Evolutionary conservation across 64 coral and sea anemone species (phyloP), one percentile per base, ranked within the genome.

Genomic region (Pachyseris speciosa): DNA sequence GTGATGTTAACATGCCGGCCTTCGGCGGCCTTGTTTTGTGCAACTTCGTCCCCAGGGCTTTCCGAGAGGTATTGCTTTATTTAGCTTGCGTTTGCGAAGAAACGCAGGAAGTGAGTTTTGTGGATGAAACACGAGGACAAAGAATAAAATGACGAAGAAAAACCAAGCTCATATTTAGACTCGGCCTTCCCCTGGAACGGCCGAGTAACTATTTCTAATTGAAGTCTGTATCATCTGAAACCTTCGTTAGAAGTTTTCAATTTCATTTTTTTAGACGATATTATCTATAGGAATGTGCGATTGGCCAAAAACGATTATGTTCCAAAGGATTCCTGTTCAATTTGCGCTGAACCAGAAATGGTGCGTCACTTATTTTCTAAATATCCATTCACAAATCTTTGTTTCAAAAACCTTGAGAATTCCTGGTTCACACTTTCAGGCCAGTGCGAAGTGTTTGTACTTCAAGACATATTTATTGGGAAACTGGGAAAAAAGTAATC

Each of bases 281-380:
- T 69, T 9, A 69, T 31, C 37, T 69, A 37, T 32, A 69, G 30
- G 34, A 37, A 69, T 69, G 34, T 31, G 34, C 67, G 67, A 37
- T 31, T 37, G 37, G 66, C 66, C 66, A 34, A 37, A 69, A 69
- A 37, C 34, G 66, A 31, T 69, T 69, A 69, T 69, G 67, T 69
- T 69, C 67, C 34, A 69, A 31, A 69, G 11, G 67, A 69, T 37
- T 69, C 67, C 37, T 69, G 67, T 31, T 5, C 67, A 69, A 37
- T 69, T 69, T 38, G 67, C 37, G 66, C 37, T 69, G 37, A 31
- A 1, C 31, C 66, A 69, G 66, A 69, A 69, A 69, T 31, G 34
- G 66, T 69, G 12, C 34, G 37, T 69, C 66, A 36, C 37, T 37
- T 36, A 53, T 53, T 53, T 53, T 53, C 13, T 53, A 19, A 53